These are phyloP conservation scores for Phaethornis superciliosus DNA, from an alignment of 2,113 vertebrate genomes.

Conservation along the genomic window DNA sequence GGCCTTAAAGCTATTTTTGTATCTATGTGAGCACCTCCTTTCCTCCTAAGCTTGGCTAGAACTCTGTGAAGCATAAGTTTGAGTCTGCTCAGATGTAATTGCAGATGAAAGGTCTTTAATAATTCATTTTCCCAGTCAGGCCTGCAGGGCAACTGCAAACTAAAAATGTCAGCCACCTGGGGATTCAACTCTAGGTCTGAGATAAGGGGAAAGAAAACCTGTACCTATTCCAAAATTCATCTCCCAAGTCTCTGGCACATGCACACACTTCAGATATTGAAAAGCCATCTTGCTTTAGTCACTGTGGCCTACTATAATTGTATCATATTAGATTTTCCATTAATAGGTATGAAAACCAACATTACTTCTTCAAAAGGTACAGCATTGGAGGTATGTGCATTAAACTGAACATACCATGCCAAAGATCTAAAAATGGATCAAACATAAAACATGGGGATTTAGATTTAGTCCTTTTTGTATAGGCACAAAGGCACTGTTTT, in stretches of 20 bases:
- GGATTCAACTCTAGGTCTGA: background rate
- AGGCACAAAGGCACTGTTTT: background rate
- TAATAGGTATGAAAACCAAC: background rate
- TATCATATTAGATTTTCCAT: background rate
- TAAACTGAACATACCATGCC: background rate
- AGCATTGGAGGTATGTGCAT: background rate
- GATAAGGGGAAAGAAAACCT: background rate
- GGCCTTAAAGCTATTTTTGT: background rate
- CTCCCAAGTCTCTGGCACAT: background rate
- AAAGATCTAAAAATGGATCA: background rate
- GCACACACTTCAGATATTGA: background rate
- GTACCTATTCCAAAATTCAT: background rate
- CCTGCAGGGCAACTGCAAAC: background rate
- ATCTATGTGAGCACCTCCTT: background rate
- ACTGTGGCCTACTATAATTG: background rate
- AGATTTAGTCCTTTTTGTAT: background rate
- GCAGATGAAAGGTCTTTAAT: background rate
- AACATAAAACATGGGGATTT: background rate
- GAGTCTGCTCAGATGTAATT: background rate
- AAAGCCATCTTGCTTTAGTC: background rate
- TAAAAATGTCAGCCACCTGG: fast-evolving
- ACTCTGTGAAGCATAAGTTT: background rate
- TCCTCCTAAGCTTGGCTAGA: background rate
- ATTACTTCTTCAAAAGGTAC: background rate
- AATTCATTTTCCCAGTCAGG: background rate